Conservation (phyloP, 2,113 vertebrate species). For the Takifugu flavidus region DNA sequence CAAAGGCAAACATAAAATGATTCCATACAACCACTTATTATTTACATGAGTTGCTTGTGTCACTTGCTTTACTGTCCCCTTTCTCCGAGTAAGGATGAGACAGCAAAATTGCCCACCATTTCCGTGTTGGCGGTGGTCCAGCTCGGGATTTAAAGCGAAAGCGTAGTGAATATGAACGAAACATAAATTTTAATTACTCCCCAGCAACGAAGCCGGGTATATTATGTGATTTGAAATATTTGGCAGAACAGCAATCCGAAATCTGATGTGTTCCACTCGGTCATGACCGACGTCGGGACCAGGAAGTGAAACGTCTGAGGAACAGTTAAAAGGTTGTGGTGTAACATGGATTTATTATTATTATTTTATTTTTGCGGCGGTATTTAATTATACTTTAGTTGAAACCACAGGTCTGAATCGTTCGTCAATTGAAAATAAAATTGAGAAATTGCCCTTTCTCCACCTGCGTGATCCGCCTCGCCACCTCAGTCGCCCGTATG, state of each 20-base stretch:
- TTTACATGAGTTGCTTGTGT: background rate
- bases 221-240: too few species aligned
- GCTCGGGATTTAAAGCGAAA: constrained; percentile 58
- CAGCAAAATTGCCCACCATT: constrained; percentile 49
- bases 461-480: constrained; percentile 2
- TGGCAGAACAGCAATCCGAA: too few species aligned
- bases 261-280: too few species aligned
- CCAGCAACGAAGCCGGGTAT: too few species aligned
- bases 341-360: too few species aligned
- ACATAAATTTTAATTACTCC: background rate
- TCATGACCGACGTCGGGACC: too few species aligned
- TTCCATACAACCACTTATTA: background rate
- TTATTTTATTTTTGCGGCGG: too few species aligned
- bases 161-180: background rate
- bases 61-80: background rate
- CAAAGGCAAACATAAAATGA: background rate
- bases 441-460: background rate
- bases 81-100: constrained; percentile 69
- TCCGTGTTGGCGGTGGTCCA: constrained; percentile 60
- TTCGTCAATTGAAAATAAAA: background rate
- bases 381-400: too few species aligned
- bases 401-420: background rate
- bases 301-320: too few species aligned
- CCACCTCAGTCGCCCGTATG: constrained; percentile 39
- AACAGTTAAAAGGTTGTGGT: too few species aligned